A percentile compares a stretch with the other conserved stretches of the same genome.
These are phyloP conservation scores for Hystrix brachyura DNA, from an alignment of 2,113 vertebrate genomes.

Conservation along the genomic window DNA sequence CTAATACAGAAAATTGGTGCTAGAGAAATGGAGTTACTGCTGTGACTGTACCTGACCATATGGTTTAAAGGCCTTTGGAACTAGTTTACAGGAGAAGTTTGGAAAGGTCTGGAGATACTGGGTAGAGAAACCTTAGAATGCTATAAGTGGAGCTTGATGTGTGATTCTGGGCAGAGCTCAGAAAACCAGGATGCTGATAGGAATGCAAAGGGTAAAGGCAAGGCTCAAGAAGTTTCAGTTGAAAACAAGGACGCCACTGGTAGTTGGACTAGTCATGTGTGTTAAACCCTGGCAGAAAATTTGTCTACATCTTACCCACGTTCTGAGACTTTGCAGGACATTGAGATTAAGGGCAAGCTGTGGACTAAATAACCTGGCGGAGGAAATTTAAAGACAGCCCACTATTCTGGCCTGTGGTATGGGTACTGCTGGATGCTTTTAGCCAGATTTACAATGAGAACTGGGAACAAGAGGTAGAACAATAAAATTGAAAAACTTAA, in stretches of 20 bases:
- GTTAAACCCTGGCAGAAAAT: not conserved
- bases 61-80: not conserved
- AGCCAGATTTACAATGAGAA: not conserved
- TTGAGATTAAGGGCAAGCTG: not conserved
- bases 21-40: not conserved
- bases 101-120: not conserved
- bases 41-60: not conserved
- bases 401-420: not conserved
- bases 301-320: not conserved
- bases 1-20: not conserved
- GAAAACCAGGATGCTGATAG: not conserved
- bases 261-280: not conserved
- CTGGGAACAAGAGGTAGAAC: not conserved
- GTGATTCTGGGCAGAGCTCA: not conserved
- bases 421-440: not conserved
- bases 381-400: not conserved
- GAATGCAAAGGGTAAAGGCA: not conserved
- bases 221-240: not conserved
- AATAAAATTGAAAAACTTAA: not conserved
- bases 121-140: not conserved
- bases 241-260: not conserved
- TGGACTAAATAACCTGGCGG: not conserved
- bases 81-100: not conserved
- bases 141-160: not conserved
- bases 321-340: not conserved